Evolutionary conservation across 2,797 vertebrate genomes (phyloP).

Genomic region (Spinus pinus): DNA sequence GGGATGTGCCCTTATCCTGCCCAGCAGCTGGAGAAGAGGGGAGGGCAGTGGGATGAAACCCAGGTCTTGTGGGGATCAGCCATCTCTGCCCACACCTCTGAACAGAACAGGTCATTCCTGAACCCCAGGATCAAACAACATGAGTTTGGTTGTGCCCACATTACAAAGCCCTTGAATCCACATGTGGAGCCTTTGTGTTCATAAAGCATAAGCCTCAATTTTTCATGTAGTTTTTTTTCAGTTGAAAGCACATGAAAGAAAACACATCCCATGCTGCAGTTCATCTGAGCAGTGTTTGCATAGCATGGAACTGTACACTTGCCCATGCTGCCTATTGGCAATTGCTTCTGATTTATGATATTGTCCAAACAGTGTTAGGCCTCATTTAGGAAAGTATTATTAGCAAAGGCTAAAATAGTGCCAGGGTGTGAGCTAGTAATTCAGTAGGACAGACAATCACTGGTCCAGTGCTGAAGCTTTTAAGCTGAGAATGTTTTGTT

Average conservation of each 20-base stretch:
- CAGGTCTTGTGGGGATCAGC: not conserved
- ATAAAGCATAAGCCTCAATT: not conserved
- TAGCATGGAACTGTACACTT: not conserved
- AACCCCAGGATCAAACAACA: not conserved
- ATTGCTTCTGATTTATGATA: not conserved
- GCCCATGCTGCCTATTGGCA: not conserved
- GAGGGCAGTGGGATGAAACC: not conserved
- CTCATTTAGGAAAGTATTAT: not conserved
- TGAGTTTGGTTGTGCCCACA: not conserved
- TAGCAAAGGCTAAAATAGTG: not conserved
- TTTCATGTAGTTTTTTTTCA: not conserved
- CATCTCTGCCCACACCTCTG: not conserved
- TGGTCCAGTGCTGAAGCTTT: not conserved
- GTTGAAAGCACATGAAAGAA: not conserved
- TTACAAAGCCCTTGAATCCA: not conserved
- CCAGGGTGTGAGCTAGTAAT: not conserved
- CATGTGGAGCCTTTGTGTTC: not conserved
- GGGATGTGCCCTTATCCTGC: accelerated
- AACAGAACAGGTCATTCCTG: not conserved
- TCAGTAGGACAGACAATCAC: not conserved
- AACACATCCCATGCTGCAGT: not conserved
- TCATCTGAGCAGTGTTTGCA: not conserved
- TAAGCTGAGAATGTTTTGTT: not conserved
- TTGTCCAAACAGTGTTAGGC: not conserved
- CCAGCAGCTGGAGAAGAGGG: not conserved